These are phyloP conservation scores for Aricia artaxerxes DNA, from an alignment of 2,888 invertebrate species.

Conservation along the genomic window DNA sequence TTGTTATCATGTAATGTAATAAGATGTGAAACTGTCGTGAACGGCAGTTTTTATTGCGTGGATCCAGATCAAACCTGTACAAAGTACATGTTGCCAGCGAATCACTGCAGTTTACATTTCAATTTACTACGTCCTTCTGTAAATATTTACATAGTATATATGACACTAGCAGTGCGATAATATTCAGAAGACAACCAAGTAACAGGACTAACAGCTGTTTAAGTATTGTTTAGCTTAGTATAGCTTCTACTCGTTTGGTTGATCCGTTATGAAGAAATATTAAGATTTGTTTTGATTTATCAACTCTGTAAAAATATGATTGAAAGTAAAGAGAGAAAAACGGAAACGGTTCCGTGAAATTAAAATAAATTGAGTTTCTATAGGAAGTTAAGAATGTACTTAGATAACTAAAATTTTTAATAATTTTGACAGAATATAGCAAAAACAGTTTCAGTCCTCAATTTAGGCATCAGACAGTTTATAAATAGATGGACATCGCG, in stretches of 20 bases:
- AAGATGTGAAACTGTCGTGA: neutral
- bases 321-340: neutral
- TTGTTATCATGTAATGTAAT: neutral
- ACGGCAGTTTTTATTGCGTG: neutral
- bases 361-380: neutral
- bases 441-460: neutral
- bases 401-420: neutral
- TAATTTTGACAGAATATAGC: neutral
- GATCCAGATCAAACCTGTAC: neutral
- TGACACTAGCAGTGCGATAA: neutral
- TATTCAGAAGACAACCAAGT: neutral
- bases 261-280: no score
- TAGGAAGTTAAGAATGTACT: neutral
- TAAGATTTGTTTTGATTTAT: no score
- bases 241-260: neutral
- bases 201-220: neutral
- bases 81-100: neutral
- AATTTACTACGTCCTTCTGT: conserved; percentile 18
- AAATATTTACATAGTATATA: conserved; percentile 16
- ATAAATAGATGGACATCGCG: conserved; percentile 23
- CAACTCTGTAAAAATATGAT: no score
- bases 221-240: neutral
- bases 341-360: neutral
- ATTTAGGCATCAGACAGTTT: neutral
- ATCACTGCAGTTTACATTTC: conserved; percentile 16